These are phyloP conservation scores for Drosophila mimica DNA, from an alignment of 2,888 invertebrate genomes.

Conservation along the genomic window DNA sequence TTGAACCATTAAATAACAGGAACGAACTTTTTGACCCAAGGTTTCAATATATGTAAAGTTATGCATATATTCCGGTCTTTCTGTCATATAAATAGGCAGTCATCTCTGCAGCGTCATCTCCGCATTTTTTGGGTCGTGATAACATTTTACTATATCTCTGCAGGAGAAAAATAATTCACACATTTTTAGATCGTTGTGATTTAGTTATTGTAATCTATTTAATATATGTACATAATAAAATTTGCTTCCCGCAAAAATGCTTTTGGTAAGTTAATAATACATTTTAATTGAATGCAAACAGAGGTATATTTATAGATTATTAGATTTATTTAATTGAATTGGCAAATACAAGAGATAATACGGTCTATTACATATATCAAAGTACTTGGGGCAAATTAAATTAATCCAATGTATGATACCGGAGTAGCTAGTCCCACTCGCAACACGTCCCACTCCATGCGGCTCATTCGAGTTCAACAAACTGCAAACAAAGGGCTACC, in stretches of 20 bases:
- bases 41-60: neutral
- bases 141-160: neutral
- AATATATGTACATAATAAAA: neutral
- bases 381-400: conserved; percentile 4
- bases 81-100: neutral
- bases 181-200: neutral
- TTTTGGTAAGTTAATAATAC: neutral
- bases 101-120: neutral
- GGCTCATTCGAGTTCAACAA: conserved; percentile 47
- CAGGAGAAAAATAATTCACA: neutral
- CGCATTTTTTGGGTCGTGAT: neutral
- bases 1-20: neutral
- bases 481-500: conserved; percentile 54
- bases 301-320: neutral
- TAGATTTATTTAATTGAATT: neutral
- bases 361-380: neutral
- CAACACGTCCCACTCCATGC: neutral
- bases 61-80: neutral
- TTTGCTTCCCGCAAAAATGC: neutral
- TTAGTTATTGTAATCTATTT: neutral
- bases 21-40: neutral
- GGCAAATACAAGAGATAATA: neutral
- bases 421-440: conserved; percentile 7
- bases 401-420: conserved; percentile 14
- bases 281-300: neutral